A percentile compares a stretch with the other conserved stretches of the same genome.
These are phyloP conservation scores for Nemotelus nigrinus DNA, from an alignment of 2,888 invertebrate genomes.

Conservation along the genomic window DNA sequence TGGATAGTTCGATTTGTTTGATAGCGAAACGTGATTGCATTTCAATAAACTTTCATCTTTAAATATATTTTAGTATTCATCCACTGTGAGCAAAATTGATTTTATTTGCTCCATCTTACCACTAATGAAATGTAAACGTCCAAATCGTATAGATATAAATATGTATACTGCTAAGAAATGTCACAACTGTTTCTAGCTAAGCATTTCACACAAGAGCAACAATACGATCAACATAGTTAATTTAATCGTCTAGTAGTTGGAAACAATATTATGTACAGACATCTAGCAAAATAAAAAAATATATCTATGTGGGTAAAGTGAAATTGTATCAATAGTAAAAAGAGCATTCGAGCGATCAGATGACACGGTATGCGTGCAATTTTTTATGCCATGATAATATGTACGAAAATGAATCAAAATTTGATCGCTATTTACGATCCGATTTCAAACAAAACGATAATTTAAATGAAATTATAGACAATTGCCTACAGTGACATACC, in stretches of 20 bases:
- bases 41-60: too few relatives aligned
- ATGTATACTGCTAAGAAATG: too few relatives aligned
- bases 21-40: too few relatives aligned
- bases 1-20: too few relatives aligned
- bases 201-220: neutral
- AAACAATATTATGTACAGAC: neutral
- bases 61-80: too few relatives aligned
- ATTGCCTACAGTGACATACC: neutral
- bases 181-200: neutral
- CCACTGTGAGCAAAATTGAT: too few relatives aligned
- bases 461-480: constrained; percentile 6
- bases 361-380: neutral
- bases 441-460: neutral
- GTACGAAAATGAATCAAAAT: too few relatives aligned
- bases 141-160: too few relatives aligned
- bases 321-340: neutral
- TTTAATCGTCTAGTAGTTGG: neutral
- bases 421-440: neutral
- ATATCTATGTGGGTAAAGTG: constrained; percentile 3
- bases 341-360: neutral
- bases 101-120: too few relatives aligned
- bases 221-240: neutral
- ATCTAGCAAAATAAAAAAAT: neutral
- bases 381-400: neutral
- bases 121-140: too few relatives aligned